Evolutionary conservation across 2,888 invertebrate species (phyloP), one percentile per base, ranked within the genome.

Genomic region (Chironomus riparius): DNA sequence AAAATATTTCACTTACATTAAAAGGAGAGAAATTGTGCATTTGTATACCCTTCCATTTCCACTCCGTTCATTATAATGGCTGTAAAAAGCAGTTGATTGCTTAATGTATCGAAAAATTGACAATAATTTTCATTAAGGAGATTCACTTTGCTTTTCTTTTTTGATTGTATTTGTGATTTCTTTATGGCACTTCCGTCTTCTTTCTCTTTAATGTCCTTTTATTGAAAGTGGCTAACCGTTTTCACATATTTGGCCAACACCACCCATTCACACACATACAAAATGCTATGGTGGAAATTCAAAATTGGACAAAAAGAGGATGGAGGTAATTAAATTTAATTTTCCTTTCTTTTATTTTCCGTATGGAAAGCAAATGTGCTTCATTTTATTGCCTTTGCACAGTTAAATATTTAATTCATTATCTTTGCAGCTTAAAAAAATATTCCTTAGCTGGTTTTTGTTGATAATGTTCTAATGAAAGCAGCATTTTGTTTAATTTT

Each of bases 51-150:
- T 21, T 24, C 22, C 24, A 24, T 65, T 21, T 56, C 56, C n/a
- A 10, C 21, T 24, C 21, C 24, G 18, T 68, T 13, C 68, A 68
- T 38, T 68, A 18, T 28, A 68, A 68, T 71, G 65, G 22, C 56
- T 50, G 28, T n/a, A 56, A 71, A 71, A 73, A 65, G 65, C 73
- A 74, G 74, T 68, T 68, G 68, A 74, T 68, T 74, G 74, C 18
- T 74, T 65, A 74, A 74, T 74, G 74, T 74, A 65, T 74, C 48
- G 74, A 74, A 48, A 74, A 74, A 74, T 74, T 68, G 68, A 74
- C 74, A 74, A 68, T 61, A 62, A 74, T 74, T 74, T 74, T 74
- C 74, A 74, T 74, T 74, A 74, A 65, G 68, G 47, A 65, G 38
- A 71, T 56, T 28, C 56, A 18, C 18, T 56, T 56, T 56, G 56